phyloP scores from a whole-genome alignment of 2,888 invertebrate species.

The Thysanoteuthis rhombus region DNA sequence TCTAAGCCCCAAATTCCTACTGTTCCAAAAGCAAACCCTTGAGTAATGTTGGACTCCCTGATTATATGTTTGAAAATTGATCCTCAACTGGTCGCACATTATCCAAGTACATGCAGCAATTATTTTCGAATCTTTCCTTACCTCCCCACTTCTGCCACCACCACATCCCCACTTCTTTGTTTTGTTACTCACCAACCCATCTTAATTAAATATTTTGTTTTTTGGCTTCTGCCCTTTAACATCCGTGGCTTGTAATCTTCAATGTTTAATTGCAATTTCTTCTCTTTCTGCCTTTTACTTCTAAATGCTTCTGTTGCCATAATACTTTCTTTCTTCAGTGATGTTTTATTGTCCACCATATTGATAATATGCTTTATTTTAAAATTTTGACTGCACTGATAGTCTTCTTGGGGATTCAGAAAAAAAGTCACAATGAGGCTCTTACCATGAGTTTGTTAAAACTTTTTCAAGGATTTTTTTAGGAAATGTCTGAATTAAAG shows the following conservation, averaged over 20 bases:
- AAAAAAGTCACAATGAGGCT: neutral
- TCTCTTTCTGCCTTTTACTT: neutral
- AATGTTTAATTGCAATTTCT: neutral
- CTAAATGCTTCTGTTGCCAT: neutral
- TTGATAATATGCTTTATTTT: neutral
- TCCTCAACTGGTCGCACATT: too few relatives aligned
- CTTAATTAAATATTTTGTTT: neutral
- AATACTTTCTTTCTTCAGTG: neutral
- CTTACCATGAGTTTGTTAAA: too few relatives aligned
- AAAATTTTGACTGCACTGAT: neutral
- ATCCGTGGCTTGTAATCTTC: neutral
- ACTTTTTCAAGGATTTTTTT: too few relatives aligned
- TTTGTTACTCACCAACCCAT: neutral
- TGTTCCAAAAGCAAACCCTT: too few relatives aligned
- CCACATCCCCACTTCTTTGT: neutral
- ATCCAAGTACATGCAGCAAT: too few relatives aligned
- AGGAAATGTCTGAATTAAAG: too few relatives aligned
- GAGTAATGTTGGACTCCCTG: too few relatives aligned
- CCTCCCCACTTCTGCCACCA: neutral
- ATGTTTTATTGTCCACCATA: neutral
- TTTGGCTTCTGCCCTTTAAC: neutral
- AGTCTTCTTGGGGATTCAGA: neutral
- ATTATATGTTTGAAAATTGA: too few relatives aligned
- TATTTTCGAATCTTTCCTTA: neutral
- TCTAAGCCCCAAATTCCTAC: too few relatives aligned